phyloP scores from a whole-genome alignment of 1,140 invertebrate genomes.

The Dendroctonus valens region DNA sequence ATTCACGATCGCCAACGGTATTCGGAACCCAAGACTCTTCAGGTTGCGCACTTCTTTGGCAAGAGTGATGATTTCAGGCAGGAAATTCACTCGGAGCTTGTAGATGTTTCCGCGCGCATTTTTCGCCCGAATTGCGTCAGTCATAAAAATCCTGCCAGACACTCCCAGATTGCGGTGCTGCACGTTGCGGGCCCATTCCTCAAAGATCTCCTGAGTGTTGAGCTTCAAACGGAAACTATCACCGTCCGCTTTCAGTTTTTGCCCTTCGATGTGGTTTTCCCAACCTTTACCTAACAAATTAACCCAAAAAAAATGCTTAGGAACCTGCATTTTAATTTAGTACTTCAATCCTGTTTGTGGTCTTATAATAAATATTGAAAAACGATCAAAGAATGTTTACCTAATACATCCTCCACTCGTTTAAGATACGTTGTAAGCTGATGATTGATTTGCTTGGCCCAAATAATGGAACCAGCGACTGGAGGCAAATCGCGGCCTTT shows the following conservation, averaged over 20 bases:
- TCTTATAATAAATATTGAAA: too few species aligned
- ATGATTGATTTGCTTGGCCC: conserved; percentile 98
- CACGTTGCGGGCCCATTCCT: conserved; percentile 95
- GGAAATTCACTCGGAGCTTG: conserved; percentile 94
- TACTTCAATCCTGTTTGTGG: too few species aligned
- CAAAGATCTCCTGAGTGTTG: conserved; percentile 95
- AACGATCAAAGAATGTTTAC: conserved; percentile 50
- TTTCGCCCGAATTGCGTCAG: conserved; percentile 82
- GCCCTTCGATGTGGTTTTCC: conserved; percentile 99
- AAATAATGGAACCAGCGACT: conserved; percentile 96
- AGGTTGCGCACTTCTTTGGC: conserved; percentile 98
- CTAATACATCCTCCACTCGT: conserved; percentile 95
- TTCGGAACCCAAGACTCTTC: conserved; percentile 93
- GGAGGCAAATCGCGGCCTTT: conserved; percentile 91
- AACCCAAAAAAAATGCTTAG: background rate
- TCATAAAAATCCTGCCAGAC: conserved; percentile 90
- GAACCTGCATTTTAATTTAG: too few species aligned
- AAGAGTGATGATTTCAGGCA: conserved; percentile 96
- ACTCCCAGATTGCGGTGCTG: conserved; percentile 93
- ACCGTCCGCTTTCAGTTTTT: conserved; percentile 95
- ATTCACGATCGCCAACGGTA: conserved; percentile 97
- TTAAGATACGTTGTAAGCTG: conserved; percentile 96
- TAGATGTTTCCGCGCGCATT: conserved; percentile 85
- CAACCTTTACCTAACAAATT: conserved; percentile 83
- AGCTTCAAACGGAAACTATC: conserved; percentile 96